Evolutionary conservation across 1,140 invertebrate genomes (phyloP).

Genomic region (Tetranychus cinnabarinus): DNA sequence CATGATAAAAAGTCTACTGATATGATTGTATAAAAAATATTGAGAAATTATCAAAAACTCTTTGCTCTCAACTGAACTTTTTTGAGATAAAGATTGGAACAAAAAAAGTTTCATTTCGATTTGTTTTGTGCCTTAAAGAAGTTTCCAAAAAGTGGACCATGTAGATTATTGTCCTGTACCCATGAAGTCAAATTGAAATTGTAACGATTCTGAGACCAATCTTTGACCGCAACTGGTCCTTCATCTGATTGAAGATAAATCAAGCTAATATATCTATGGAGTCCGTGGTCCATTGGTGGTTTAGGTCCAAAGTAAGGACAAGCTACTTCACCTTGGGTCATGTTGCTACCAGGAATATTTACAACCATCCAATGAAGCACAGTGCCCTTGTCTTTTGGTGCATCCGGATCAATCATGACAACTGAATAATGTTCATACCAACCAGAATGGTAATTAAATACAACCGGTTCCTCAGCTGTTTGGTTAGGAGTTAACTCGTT

Average conservation of each 20-base stretch:
- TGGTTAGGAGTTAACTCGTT: not conserved
- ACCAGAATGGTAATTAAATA: not conserved
- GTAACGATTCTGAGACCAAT: conserved; percentile 17
- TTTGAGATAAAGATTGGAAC: too few relatives aligned
- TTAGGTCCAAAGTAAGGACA: conserved; percentile 19
- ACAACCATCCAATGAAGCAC: conserved; percentile 20
- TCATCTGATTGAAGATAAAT: conserved; percentile 3
- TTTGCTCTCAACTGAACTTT: too few relatives aligned
- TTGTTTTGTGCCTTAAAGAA: conserved; percentile 25
- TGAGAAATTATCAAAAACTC: too few relatives aligned
- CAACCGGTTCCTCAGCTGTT: not conserved
- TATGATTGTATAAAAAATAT: too few relatives aligned
- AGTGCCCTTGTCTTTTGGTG: conserved; percentile 17
- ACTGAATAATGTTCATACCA: conserved; percentile 34
- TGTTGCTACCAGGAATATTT: conserved; percentile 19
- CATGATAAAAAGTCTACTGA: too few relatives aligned
- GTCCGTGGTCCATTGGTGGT: conserved; percentile 18
- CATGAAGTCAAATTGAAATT: conserved; percentile 19
- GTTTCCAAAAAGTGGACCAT: conserved; percentile 23
- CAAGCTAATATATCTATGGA: not conserved
- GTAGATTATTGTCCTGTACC: conserved; percentile 19
- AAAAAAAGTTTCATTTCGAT: too few relatives aligned
- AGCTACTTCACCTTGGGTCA: conserved; percentile 17
- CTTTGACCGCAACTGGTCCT: conserved; percentile 17
- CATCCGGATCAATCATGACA: conserved; percentile 35